Conservation (phyloP, 2,113 vertebrate genomes). For the Nanger granti region DNA sequence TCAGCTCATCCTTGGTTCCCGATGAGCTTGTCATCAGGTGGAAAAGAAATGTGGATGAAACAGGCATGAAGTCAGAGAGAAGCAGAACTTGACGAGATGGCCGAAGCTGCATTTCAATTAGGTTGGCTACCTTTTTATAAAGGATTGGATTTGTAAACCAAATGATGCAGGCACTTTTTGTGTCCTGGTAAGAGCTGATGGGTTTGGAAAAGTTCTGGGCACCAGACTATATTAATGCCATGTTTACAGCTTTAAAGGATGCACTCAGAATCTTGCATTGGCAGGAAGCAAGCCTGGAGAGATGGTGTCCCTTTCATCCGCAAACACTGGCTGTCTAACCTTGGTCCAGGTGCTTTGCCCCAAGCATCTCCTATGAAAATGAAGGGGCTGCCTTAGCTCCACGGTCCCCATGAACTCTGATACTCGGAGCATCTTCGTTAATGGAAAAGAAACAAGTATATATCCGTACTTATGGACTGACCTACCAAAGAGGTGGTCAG, state of each 20-base stretch:
- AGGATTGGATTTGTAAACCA: slow-evolving; percentile 18
- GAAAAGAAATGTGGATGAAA: slow-evolving; percentile 60
- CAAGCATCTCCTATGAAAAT: neutral
- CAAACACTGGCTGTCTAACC: neutral
- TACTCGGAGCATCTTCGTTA: neutral
- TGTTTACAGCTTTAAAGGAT: neutral
- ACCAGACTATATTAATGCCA: neutral
- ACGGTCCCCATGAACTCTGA: neutral
- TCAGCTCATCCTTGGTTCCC: neutral
- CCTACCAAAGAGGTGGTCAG: neutral
- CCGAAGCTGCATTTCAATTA: slow-evolving; percentile 25
- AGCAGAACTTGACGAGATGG: slow-evolving; percentile 53
- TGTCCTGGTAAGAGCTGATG: neutral
- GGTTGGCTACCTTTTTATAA: slow-evolving; percentile 6
- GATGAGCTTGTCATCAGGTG: slow-evolving; percentile 28
- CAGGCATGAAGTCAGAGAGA: slow-evolving; percentile 54
- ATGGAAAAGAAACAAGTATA: neutral
- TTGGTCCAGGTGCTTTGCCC: neutral
- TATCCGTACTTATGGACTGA: neutral
- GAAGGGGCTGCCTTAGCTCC: neutral
- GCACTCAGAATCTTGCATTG: neutral
- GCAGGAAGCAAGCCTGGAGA: neutral
- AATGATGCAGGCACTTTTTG: neutral
- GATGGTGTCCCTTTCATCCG: neutral
- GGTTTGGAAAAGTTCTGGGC: neutral